Base-by-base conservation (phyloP, 2,797 vertebrate species). In the Lithobates pipiens region DNA sequence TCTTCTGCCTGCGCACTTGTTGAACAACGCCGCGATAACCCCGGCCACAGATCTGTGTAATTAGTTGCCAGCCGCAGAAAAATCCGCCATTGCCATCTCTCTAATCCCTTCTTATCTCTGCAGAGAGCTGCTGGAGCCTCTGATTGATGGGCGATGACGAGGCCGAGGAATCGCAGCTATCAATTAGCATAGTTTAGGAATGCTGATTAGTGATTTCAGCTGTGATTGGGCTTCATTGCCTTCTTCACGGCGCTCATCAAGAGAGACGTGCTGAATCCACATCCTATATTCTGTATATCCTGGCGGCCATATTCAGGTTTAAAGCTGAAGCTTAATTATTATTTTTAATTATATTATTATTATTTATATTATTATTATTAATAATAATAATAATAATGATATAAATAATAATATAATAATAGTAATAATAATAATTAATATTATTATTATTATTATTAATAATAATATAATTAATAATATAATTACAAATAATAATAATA, bases 101-200 rank as follows among this genome's bases (percentile, higher is more conserved):
- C 80, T 83, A 83, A 86, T 86, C 75, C 85, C 69, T 73, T 78
- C 69, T 86, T 83, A 86, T 86, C 80, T 86, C 65, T 54, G 29
- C 16, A 74, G 74, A 79, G 83, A 78, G 85, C 76, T 68, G 76
- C 74, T 61, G n/a, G 36, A 74, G 75, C 4, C 80, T 73, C 32
- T 75, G 85, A 86, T 78, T 83, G 85, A 86, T 36, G 18, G 74
- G 67, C 10, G 68, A 75, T 57, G 80, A 79, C 50, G 76, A 83
- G 85, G 54, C 54, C 74, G 69, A 78, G 76, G 69, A 83, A 82
- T 82, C 80, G 21, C 75, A 82, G 57, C 75, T 82, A 82, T 86
- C 85, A 86, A 86, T 86, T 86, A 86, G 69, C 74, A 86, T 82
- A 50, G 29, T 72, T 86, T 82, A 86, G 79, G 82, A 86, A 86